phyloP scores from a whole-genome alignment of 2,113 vertebrate genomes.

The Cacatua alba region DNA sequence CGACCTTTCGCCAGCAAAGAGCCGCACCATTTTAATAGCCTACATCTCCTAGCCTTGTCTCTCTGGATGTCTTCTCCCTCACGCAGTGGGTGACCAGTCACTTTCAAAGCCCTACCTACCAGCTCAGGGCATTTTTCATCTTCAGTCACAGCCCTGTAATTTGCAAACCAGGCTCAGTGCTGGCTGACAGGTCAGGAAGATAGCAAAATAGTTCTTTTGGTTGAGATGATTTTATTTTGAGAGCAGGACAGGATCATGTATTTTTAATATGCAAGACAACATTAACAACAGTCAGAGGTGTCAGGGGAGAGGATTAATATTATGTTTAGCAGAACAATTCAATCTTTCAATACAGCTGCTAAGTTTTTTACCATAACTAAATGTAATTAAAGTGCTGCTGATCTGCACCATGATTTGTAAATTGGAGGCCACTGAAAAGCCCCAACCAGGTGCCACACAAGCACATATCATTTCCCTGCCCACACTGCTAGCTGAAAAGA shows the following conservation, averaged over 20 bases:
- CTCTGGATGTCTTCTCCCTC: background rate
- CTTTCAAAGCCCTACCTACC: slow-evolving; percentile 2
- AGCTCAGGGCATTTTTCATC: slow-evolving; percentile 45
- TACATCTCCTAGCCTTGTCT: background rate
- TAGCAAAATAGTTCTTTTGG: slow-evolving; percentile 34
- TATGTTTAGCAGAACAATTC: slow-evolving; percentile 3
- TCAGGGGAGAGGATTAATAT: slow-evolving; percentile 56
- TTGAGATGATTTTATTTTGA: slow-evolving; percentile 5
- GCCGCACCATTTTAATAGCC: background rate
- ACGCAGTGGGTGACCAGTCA: background rate
- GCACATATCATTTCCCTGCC: background rate
- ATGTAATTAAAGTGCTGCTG: slow-evolving; percentile 7
- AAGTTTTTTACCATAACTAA: background rate
- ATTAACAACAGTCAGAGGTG: slow-evolving; percentile 40
- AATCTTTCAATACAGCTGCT: slow-evolving; percentile 1
- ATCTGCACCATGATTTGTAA: background rate
- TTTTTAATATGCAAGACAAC: slow-evolving; percentile 65
- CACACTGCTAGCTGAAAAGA: background rate
- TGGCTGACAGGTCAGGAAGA: slow-evolving; percentile 10
- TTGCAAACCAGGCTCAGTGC: slow-evolving; percentile 25
- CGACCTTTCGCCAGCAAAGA: background rate
- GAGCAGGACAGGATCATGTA: background rate
- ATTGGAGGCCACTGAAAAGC: background rate
- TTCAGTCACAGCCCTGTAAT: slow-evolving; percentile 43
- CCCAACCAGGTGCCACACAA: background rate